Percentiles rank a stretch among this genome's conserved stretches.
phyloP scores from a whole-genome alignment of 2,888 invertebrate species.

The Bombylius major region DNA sequence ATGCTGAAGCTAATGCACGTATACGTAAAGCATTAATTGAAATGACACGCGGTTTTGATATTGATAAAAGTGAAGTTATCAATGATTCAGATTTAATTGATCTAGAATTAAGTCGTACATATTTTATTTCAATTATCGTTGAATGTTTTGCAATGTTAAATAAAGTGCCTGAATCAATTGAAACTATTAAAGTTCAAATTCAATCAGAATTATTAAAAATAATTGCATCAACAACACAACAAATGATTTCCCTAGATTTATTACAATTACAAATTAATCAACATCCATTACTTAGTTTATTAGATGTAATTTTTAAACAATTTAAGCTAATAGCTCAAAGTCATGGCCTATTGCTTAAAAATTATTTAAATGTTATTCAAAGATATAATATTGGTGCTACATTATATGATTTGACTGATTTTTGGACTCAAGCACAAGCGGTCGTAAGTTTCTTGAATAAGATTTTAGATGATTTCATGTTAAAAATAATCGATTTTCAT shows the following conservation, averaged over 20 bases:
- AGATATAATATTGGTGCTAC: conserved; percentile 39
- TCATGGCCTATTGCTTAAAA: conserved; percentile 56
- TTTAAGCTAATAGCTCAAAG: conserved; percentile 69
- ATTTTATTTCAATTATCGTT: conserved; percentile 66
- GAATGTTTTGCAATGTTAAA: conserved; percentile 75
- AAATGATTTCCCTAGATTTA: conserved; percentile 45
- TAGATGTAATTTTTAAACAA: conserved; percentile 66
- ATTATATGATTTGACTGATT: conserved; percentile 59
- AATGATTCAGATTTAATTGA: conserved; percentile 47
- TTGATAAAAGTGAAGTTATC: conserved; percentile 38
- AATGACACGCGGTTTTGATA: conserved; percentile 35
- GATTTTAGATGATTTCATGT: background rate
- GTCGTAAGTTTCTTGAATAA: conserved; percentile 47
- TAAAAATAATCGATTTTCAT: background rate
- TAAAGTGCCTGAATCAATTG: conserved; percentile 73
- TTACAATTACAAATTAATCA: conserved; percentile 24
- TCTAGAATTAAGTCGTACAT: conserved; percentile 48
- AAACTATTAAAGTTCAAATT: conserved; percentile 71
- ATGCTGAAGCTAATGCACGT: conserved; percentile 39
- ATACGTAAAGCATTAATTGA: conserved; percentile 44
- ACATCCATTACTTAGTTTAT: conserved; percentile 45
- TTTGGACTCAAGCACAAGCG: conserved; percentile 82
- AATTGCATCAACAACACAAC: conserved; percentile 65
- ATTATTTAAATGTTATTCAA: conserved; percentile 48
- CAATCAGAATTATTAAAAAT: conserved; percentile 69